These are phyloP conservation scores for Aegotheles bennettii DNA, from an alignment of 2,113 vertebrate genomes.

Conservation along the genomic window DNA sequence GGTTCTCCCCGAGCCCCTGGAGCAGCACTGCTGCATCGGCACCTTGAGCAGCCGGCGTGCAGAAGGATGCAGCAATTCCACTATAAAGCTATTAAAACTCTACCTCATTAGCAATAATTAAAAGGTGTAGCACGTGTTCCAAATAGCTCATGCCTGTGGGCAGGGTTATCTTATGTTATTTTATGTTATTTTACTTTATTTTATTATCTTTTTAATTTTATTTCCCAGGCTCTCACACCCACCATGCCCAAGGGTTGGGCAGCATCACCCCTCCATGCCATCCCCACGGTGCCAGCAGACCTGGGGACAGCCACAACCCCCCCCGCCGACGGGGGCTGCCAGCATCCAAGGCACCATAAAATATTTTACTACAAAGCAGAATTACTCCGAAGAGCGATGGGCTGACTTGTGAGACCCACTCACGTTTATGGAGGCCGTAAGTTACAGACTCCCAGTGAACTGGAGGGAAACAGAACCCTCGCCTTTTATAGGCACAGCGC, in stretches of 20 bases:
- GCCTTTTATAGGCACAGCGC: conserved; percentile 73
- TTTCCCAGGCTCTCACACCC: neutral
- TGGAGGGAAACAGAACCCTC: conserved; percentile 54
- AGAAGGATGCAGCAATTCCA: conserved; percentile 30
- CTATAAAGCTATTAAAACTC: conserved; percentile 56
- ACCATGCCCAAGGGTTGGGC: neutral
- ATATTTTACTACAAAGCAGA: conserved; percentile 70
- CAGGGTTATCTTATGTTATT: neutral
- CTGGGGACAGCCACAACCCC: neutral
- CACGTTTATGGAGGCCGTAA: conserved; percentile 74
- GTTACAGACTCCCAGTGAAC: conserved; percentile 56
- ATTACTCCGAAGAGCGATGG: conserved; percentile 74
- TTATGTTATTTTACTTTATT: neutral
- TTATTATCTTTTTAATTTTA: neutral
- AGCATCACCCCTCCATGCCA: neutral
- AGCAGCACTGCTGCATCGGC: neutral
- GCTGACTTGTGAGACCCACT: conserved; percentile 70
- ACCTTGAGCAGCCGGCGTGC: neutral
- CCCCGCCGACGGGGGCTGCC: accelerated
- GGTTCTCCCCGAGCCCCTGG: neutral
- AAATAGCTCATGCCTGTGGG: neutral
- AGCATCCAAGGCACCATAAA: conserved; percentile 30
- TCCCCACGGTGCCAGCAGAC: accelerated
- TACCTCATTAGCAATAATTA: conserved; percentile 66
- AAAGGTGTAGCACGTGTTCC: conserved; percentile 33